Conservation (phyloP, 2,888 invertebrate species). For the Panorpa germanica region DNA sequence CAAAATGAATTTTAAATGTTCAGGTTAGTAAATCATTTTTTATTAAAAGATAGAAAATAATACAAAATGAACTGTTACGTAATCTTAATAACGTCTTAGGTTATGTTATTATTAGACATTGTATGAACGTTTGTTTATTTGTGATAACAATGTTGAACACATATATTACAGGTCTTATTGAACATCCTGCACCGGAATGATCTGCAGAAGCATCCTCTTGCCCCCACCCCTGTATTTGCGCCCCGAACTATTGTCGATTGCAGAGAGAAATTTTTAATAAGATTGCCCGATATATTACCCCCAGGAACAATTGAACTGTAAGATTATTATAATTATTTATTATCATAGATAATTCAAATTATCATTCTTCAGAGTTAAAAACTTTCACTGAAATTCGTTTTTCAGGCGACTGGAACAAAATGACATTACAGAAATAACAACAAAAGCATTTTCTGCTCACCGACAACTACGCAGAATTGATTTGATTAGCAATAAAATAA, state of each 20-base stretch:
- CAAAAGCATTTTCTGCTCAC: constrained; percentile 80
- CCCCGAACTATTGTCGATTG: constrained; percentile 93
- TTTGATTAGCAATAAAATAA: constrained; percentile 88
- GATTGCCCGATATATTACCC: constrained; percentile 78
- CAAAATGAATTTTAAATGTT: too few species aligned
- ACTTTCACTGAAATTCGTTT: constrained; percentile 15
- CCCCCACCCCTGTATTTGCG: constrained; percentile 90
- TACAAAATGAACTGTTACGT: too few species aligned
- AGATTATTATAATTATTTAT: too few species aligned
- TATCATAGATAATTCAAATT: too few species aligned
- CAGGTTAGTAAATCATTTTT: too few species aligned
- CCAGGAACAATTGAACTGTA: constrained; percentile 89
- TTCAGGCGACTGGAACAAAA: constrained; percentile 90
- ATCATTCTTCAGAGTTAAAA: too few species aligned
- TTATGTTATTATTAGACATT: too few species aligned
- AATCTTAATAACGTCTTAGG: too few species aligned
- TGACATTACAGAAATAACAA: constrained; percentile 78
- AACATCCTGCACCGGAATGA: constrained; percentile 56
- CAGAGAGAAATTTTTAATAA: constrained; percentile 74
- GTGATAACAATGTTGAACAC: too few species aligned
- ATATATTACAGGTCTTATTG: constrained; percentile 43
- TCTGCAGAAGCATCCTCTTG: constrained; percentile 65
- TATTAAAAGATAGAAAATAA: too few species aligned
- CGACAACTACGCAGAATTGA: constrained; percentile 75
- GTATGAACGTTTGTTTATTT: too few species aligned